Conservation (phyloP, 37 sponge, comb jelly and placozoan species). For the Beroe ovata region DNA sequence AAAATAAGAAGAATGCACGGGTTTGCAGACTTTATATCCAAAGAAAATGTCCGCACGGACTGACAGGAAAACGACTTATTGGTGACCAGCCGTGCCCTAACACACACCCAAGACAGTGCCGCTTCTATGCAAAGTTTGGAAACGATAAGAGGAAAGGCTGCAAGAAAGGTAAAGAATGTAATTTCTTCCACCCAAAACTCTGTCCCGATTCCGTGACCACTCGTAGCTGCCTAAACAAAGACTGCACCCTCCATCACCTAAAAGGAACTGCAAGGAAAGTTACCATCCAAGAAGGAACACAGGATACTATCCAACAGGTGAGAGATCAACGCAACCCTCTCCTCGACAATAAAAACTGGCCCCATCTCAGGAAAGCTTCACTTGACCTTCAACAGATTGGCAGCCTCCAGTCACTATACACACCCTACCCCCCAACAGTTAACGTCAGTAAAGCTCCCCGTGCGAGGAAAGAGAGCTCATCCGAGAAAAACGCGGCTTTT, state of each 20-base stretch:
- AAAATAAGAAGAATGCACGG: too few relatives aligned
- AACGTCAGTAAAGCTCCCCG: background rate
- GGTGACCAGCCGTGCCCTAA: background rate
- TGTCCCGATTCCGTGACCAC: background rate
- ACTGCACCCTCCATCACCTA: background rate
- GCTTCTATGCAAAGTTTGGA: background rate
- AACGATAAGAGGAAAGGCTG: background rate
- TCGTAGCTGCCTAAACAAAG: conserved; percentile 7
- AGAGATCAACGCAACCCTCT: background rate
- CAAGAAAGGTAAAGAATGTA: background rate
- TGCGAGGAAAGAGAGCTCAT: background rate
- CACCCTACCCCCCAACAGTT: conserved; percentile 4
- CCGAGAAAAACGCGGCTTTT: conserved; percentile 6
- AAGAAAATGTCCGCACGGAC: conserved; percentile 5
- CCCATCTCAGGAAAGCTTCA: background rate
- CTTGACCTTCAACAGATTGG: background rate
- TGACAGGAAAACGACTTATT: background rate
- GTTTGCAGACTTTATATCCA: background rate
- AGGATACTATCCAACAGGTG: background rate
- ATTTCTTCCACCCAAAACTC: conserved; percentile 1
- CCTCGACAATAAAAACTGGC: background rate
- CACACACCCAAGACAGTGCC: background rate
- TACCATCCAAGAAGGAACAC: background rate
- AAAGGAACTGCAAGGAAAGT: background rate
- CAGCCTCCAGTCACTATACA: background rate